These are phyloP conservation scores for Cheilosia urbana DNA, from an alignment of 2,888 invertebrate species.

Conservation along the genomic window DNA sequence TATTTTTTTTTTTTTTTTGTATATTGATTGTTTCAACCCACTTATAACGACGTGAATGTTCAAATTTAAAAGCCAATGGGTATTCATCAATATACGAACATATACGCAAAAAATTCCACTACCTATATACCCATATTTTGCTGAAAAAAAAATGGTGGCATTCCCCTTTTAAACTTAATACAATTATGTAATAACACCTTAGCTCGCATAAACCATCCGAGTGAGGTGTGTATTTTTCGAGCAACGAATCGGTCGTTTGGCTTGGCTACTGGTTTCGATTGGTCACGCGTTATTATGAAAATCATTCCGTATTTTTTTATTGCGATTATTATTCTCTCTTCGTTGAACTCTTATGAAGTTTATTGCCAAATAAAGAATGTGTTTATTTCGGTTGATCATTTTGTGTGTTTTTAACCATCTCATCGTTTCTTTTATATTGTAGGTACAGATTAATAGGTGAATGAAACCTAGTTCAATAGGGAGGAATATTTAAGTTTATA, in stretches of 20 bases:
- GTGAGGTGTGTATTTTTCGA: neutral
- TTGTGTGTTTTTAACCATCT: slow-evolving; percentile 18
- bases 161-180: slow-evolving; percentile 20
- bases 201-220: slow-evolving; percentile 2
- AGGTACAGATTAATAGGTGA: slow-evolving; percentile 42
- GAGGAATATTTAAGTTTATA: too few relatives aligned
- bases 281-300: slow-evolving; percentile 47
- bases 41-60: neutral
- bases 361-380: slow-evolving; percentile 46
- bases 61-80: neutral
- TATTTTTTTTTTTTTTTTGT: too few relatives aligned
- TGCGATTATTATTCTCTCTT: slow-evolving; percentile 39
- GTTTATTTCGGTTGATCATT: slow-evolving; percentile 16
- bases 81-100: neutral
- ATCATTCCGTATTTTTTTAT: slow-evolving; percentile 31
- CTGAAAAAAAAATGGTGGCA: neutral
- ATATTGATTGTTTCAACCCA: too few relatives aligned
- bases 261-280: slow-evolving; percentile 28
- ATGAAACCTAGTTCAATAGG: slow-evolving; percentile 37
- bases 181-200: slow-evolving; percentile 23
- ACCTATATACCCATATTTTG: neutral
- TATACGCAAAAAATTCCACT: neutral
- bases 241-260: slow-evolving; percentile 7
- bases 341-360: slow-evolving; percentile 29
- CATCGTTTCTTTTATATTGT: slow-evolving; percentile 12